Evolutionary conservation across 2,113 vertebrate species (phyloP).

Genomic region (Genyomyrus donnyi): DNA sequence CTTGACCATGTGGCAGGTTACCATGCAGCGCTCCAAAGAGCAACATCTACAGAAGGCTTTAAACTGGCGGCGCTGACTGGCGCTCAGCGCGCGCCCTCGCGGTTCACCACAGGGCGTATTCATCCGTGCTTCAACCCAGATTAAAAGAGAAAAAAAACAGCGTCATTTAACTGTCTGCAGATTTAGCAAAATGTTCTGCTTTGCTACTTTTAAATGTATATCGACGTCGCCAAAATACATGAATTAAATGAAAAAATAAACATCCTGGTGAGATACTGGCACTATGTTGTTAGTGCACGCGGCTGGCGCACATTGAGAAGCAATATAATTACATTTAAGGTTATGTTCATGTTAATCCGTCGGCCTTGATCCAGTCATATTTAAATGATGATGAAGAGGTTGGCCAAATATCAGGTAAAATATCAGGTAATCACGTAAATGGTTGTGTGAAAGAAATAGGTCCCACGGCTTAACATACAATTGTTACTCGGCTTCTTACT

Average conservation of each 20-base stretch:
- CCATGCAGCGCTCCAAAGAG: background rate
- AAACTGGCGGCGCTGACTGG: background rate
- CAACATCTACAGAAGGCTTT: background rate
- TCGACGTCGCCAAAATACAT: background rate
- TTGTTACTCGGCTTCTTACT: conserved; percentile 7
- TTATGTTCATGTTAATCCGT: conserved; percentile 46
- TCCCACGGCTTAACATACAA: conserved; percentile 36
- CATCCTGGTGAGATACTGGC: background rate
- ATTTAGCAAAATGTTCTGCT: background rate
- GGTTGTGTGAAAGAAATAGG: background rate
- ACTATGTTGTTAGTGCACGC: background rate
- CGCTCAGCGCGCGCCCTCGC: conserved; percentile 24
- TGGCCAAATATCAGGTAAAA: background rate
- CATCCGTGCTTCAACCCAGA: conserved; percentile 35
- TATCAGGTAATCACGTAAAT: background rate
- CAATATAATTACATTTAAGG: conserved; percentile 51
- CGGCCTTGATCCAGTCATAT: conserved; percentile 23
- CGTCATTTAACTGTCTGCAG: conserved; percentile 20
- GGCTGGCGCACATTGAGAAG: conserved; percentile 20
- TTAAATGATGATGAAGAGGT: background rate
- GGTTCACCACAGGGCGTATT: conserved; percentile 62
- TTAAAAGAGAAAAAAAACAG: conserved; percentile 40
- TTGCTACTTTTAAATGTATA: background rate
- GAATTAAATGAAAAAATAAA: background rate
- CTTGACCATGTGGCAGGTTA: background rate